Evolutionary conservation across 2,113 vertebrate genomes (phyloP).

Genomic region (Thalassoma bifasciatum): DNA sequence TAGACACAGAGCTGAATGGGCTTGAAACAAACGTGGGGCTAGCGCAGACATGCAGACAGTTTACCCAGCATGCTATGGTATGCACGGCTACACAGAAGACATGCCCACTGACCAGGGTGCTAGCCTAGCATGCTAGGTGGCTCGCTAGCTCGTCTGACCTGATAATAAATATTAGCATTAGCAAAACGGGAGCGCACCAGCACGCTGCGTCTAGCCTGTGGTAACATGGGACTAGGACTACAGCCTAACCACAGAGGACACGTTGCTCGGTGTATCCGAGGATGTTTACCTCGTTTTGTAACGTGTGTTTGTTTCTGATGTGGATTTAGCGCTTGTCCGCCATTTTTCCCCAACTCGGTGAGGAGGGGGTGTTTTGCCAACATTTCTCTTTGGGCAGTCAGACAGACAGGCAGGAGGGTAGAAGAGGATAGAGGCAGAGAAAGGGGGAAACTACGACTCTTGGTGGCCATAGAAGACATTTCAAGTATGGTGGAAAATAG

Average conservation of each 20-base stretch:
- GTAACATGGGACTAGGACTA: conserved; percentile 5
- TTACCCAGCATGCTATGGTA: conserved; percentile 54
- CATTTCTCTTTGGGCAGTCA: conserved; percentile 62
- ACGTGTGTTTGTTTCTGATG: conserved; percentile 79
- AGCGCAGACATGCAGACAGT: conserved; percentile 16
- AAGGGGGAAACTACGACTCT: conserved; percentile 7
- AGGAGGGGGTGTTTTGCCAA: conserved; percentile 68
- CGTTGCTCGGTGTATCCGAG: conserved; percentile 42
- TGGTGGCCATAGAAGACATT: background rate
- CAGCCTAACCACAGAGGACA: conserved; percentile 2
- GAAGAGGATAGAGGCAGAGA: background rate
- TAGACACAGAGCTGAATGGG: background rate
- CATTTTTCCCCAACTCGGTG: conserved; percentile 75
- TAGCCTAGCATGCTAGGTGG: conserved; percentile 71
- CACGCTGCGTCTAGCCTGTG: conserved; percentile 13
- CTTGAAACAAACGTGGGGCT: background rate
- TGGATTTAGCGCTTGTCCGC: conserved; percentile 82
- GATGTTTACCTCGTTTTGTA: conserved; percentile 78
- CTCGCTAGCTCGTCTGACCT: conserved; percentile 47
- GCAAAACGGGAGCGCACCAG: conserved; percentile 26
- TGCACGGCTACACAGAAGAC: conserved; percentile 51
- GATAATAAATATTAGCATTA: conserved; percentile 62
- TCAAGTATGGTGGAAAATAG: background rate
- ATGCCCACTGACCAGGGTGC: conserved; percentile 51
- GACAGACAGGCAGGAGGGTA: background rate